Conservation (phyloP, 2,797 vertebrate genomes). For the Cyclopterus lumpus region DNA sequence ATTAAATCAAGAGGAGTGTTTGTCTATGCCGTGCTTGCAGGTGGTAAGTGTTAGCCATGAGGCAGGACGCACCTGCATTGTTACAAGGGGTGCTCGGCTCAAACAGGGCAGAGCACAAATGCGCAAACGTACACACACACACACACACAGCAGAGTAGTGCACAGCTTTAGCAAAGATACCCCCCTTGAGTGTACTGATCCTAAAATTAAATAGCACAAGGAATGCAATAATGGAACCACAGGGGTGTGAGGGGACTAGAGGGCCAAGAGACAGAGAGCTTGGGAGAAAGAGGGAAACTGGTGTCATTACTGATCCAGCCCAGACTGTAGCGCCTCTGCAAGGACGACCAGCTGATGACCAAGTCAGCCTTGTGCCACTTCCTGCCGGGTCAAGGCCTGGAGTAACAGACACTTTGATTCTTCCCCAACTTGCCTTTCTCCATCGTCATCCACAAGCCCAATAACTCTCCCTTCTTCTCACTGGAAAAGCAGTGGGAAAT, state of each 20-base stretch:
- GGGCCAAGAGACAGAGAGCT: slow-evolving; percentile 35
- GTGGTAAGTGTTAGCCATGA: slow-evolving; percentile 42
- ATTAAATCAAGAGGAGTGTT: slow-evolving; percentile 47
- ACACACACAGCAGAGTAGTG: slow-evolving; percentile 10
- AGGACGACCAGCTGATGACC: slow-evolving; percentile 53
- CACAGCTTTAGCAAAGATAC: slow-evolving; percentile 35
- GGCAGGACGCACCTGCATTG: slow-evolving; percentile 74
- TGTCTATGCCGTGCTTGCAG: slow-evolving; percentile 52
- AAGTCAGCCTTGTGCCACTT: slow-evolving; percentile 53
- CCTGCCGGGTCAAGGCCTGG: slow-evolving; percentile 47
- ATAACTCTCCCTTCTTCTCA: slow-evolving; percentile 58
- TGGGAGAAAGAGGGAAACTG: slow-evolving; percentile 10
- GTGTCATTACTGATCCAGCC: slow-evolving; percentile 49
- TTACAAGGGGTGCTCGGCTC: slow-evolving; percentile 59
- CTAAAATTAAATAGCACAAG: slow-evolving; percentile 78
- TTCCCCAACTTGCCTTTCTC: slow-evolving; percentile 43
- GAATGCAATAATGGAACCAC: slow-evolving; percentile 77
- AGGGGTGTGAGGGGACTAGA: slow-evolving; percentile 53
- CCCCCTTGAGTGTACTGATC: slow-evolving; percentile 63
- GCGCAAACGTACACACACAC: not conserved
- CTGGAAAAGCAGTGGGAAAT: slow-evolving; percentile 74
- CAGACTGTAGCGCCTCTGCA: slow-evolving; percentile 24
- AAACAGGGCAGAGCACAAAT: slow-evolving; percentile 18
- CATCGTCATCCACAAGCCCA: slow-evolving; percentile 37
- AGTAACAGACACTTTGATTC: slow-evolving; percentile 52